These are phyloP conservation scores for Tribolium castaneum DNA, from an alignment of 1,140 invertebrate genomes.

Conservation along the genomic window DNA sequence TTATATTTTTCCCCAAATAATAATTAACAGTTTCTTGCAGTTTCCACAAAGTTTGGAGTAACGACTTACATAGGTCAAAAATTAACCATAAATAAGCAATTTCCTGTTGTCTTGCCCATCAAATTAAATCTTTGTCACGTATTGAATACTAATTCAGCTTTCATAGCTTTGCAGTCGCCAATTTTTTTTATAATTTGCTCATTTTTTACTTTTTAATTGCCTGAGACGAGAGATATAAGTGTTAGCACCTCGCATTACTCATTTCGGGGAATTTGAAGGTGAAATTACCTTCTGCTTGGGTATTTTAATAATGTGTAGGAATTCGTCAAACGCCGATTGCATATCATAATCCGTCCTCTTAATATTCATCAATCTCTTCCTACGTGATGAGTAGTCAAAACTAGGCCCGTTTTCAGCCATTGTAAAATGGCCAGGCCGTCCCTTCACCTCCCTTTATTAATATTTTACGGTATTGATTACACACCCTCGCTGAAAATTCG, in stretches of 20 bases:
- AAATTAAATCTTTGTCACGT: neutral
- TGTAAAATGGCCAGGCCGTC: slow-evolving; percentile 18
- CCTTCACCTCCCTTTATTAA: slow-evolving; percentile 38
- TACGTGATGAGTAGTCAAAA: slow-evolving; percentile 17
- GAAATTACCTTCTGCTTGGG: neutral
- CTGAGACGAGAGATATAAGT: neutral
- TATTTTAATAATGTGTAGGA: slow-evolving; percentile 19
- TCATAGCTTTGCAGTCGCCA: no score
- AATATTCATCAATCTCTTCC: slow-evolving; percentile 22
- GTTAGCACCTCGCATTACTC: neutral
- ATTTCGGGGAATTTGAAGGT: slow-evolving; percentile 30
- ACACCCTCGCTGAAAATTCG: slow-evolving; percentile 51
- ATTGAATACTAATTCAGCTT: neutral
- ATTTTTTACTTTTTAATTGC: neutral
- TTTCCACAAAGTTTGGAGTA: neutral
- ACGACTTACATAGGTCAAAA: neutral
- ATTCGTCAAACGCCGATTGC: slow-evolving; percentile 7
- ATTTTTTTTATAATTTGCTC: no score
- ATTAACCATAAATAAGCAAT: neutral
- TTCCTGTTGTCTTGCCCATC: neutral
- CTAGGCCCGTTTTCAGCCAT: neutral
- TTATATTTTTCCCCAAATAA: neutral
- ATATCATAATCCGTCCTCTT: neutral
- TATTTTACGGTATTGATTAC: slow-evolving; percentile 53
- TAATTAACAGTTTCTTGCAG: no score